A percentile compares a stretch with the other conserved stretches of the same genome.
phyloP scores from a whole-genome alignment of 2,797 vertebrate species.

The Alectoris magna region DNA sequence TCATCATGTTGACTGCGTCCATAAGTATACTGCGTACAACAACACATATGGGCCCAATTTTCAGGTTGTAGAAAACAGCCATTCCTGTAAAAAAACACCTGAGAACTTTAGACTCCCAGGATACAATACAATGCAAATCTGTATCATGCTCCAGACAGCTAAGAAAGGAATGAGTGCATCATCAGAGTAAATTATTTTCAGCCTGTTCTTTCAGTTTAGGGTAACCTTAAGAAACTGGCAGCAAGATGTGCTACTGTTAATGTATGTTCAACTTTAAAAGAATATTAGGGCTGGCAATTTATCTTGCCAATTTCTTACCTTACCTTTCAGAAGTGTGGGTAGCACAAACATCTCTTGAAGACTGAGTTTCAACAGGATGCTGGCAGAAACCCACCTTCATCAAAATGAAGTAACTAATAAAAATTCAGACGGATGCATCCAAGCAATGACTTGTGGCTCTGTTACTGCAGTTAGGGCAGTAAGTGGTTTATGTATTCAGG shows the following conservation, averaged over 20 bases:
- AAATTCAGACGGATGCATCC: slow-evolving; percentile 24
- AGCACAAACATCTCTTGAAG: not conserved
- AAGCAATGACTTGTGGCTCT: slow-evolving; percentile 15
- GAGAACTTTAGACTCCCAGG: not conserved
- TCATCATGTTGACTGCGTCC: not conserved
- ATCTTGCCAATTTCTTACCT: not conserved
- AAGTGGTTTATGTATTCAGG: slow-evolving; percentile 18
- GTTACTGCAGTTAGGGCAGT: slow-evolving; percentile 4
- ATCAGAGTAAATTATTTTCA: not conserved
- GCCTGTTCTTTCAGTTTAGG: not conserved
- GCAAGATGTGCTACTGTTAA: not conserved
- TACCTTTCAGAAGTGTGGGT: slow-evolving; percentile 12
- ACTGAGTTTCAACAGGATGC: not conserved
- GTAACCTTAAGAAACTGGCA: not conserved
- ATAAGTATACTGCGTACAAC: not conserved
- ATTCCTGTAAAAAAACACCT: not conserved
- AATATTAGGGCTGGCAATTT: not conserved
- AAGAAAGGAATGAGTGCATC: not conserved
- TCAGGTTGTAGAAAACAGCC: not conserved
- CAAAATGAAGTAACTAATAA: slow-evolving; percentile 18
- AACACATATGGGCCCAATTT: not conserved
- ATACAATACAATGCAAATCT: not conserved
- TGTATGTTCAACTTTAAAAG: not conserved
- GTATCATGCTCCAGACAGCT: not conserved
- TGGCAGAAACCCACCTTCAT: slow-evolving; percentile 7